Evolutionary conservation across 2,888 invertebrate species (phyloP).

Genomic region (Anoplius nigerrimus): DNA sequence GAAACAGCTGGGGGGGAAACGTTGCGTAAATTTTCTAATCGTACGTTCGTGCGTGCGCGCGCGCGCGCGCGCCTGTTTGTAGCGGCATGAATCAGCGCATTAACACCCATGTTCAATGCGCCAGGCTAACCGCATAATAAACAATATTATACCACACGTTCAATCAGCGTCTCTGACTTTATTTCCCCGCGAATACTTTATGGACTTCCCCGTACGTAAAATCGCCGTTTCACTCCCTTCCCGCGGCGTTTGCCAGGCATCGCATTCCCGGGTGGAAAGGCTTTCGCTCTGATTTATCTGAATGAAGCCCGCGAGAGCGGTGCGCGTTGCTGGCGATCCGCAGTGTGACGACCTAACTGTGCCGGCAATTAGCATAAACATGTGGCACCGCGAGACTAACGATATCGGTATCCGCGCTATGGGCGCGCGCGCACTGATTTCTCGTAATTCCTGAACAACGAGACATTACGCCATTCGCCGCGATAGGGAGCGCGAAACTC

Average conservation of each 20-base stretch:
- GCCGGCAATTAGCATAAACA: too few relatives aligned
- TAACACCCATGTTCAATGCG: slow-evolving; percentile 8
- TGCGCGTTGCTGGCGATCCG: too few relatives aligned
- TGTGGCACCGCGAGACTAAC: too few relatives aligned
- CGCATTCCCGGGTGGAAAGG: background rate
- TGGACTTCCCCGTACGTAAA: too few relatives aligned
- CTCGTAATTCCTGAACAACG: background rate
- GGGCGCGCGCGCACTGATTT: background rate
- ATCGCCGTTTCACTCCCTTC: too few relatives aligned
- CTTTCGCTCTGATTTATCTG: background rate
- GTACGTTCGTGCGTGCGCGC: slow-evolving; percentile 1
- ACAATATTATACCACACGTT: slow-evolving; percentile 2
- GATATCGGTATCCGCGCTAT: too few relatives aligned
- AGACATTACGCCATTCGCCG: background rate
- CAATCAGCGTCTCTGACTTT: background rate
- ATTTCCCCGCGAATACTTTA: too few relatives aligned
- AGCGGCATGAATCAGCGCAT: slow-evolving; percentile 21
- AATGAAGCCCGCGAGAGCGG: too few relatives aligned
- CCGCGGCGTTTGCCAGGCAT: too few relatives aligned
- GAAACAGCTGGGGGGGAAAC: slow-evolving; percentile 1
- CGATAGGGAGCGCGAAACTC: background rate
- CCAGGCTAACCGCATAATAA: slow-evolving; percentile 10
- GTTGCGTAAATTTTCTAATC: slow-evolving; percentile 18
- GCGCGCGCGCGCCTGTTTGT: background rate
- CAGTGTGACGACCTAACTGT: too few relatives aligned